Conservation (phyloP, 2,888 invertebrate genomes). For the Charanyca ferruginea region DNA sequence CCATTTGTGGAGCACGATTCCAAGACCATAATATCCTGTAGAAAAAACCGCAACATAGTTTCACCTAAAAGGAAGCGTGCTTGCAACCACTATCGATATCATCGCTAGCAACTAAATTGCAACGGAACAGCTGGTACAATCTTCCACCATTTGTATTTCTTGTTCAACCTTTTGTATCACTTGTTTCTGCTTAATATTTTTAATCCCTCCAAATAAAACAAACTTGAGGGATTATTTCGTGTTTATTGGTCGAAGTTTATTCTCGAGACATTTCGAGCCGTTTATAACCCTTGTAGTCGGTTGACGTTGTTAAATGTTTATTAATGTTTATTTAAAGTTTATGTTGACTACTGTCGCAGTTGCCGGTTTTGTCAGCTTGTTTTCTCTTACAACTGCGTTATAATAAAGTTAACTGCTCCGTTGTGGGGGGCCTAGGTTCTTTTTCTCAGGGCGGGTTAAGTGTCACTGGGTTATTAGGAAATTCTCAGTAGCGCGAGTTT, state of each 20-base stretch:
- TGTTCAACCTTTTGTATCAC: conserved; percentile 1
- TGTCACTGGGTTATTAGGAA: too few species aligned
- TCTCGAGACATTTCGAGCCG: conserved; percentile 51
- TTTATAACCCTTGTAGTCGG: conserved; percentile 55
- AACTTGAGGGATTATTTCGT: conserved; percentile 47
- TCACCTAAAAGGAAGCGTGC: conserved; percentile 20
- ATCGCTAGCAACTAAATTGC: conserved; percentile 39
- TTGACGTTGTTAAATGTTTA: conserved; percentile 50
- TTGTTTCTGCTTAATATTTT: conserved; percentile 29
- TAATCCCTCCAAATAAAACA: conserved; percentile 33
- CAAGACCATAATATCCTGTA: neutral
- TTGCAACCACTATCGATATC: conserved; percentile 17
- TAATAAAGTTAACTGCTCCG: too few species aligned
- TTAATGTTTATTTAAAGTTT: conserved; percentile 50
- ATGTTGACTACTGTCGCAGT: conserved; percentile 28
- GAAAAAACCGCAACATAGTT: conserved; percentile 9
- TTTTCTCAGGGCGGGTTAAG: too few species aligned
- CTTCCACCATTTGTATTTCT: neutral
- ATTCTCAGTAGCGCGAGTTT: too few species aligned
- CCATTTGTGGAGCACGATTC: neutral
- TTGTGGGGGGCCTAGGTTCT: too few species aligned
- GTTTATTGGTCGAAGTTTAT: conserved; percentile 55
- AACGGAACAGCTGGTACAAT: conserved; percentile 31
- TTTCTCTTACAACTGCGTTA: neutral
- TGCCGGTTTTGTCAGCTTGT: conserved; percentile 14